Evolutionary conservation across 2,113 vertebrate species (phyloP), one percentile per base, ranked within the genome.

Genomic region (Petroica traversi): DNA sequence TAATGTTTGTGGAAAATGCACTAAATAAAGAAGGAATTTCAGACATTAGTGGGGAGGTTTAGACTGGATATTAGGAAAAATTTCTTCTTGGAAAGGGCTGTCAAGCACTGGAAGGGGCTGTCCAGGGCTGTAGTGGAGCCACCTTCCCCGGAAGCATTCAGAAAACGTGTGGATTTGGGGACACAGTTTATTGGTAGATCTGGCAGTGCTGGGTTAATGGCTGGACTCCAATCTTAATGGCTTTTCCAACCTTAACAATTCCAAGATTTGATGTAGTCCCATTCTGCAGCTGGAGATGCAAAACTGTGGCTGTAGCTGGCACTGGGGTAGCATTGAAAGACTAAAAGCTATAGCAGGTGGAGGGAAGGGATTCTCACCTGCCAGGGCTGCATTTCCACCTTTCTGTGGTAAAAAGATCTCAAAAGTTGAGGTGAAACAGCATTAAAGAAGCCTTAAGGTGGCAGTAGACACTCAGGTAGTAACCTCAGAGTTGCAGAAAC

Each of bases 121-220:
- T 11, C 51, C 59, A 58, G 43, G 51, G 43, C 3, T 38, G 19
- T 19, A 23, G 7, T 29, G 28, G 45, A 58, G 13, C n/a, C 38
- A 20, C 14, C 24, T 31, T 25, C 45, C 45, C n/a, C 46, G 45
- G 14, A 36, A 43, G 22, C 2, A 0, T 64, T 26, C 11, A 22
- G 15, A 55, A 62, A 79, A 33, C 0, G 0, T 6, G 8, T 19
- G 41, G 46, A 34, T 59, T 0, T 22, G 52, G 15, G 29, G 38
- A 51, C 11, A 18, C 0, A 0, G 7, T 15, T 66, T 25, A 29
- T 8, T n/a, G 24, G 28, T 20, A 41, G 43, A 19, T 15, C 15
- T 58, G 59, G 33, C 43, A 66, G 26, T 28, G 31, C 36, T 55
- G 51, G 13, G 15, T 24, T 57, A 72, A 49, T 4, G 18, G 31